A percentile compares a stretch with the other conserved stretches of the same genome.
Evolutionary conservation across 2,888 invertebrate species (phyloP).

Genomic region (Abscondita cerata): DNA sequence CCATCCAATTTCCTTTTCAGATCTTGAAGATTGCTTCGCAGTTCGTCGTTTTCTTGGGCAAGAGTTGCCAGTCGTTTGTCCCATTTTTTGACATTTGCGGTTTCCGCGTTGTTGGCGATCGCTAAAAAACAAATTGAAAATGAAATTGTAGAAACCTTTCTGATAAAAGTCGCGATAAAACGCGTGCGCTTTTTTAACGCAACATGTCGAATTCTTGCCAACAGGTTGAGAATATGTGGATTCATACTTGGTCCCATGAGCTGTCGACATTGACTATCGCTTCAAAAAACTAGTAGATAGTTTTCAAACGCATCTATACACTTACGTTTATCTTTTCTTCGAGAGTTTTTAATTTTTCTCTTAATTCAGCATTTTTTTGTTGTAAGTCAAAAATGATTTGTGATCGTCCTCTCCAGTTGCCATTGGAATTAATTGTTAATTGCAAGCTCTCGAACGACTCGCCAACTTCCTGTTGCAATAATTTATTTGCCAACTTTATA

Average conservation of each 20-base stretch:
- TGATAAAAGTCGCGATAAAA: too few species aligned
- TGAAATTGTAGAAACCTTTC: too few species aligned
- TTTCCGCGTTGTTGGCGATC: too few species aligned
- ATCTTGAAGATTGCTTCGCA: constrained; percentile 66
- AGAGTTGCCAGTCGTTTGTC: constrained; percentile 61
- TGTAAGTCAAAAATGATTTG: constrained; percentile 76
- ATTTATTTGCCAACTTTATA: constrained; percentile 74
- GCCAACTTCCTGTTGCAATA: constrained; percentile 78
- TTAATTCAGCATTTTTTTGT: constrained; percentile 71
- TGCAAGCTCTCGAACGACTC: constrained; percentile 72
- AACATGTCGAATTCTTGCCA: too few species aligned
- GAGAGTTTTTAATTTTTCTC: constrained; percentile 63
- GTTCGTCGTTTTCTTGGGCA: constrained; percentile 64
- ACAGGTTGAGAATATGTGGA: too few species aligned
- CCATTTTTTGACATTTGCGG: constrained; percentile 27
- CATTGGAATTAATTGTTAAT: constrained; percentile 63
- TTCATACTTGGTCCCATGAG: too few species aligned
- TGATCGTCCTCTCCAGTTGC: constrained; percentile 79
- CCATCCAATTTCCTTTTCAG: constrained; percentile 71
- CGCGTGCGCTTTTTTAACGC: too few species aligned
- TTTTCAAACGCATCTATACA: too few species aligned
- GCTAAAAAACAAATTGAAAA: too few species aligned
- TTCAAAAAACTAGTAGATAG: too few species aligned
- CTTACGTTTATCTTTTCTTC: constrained; percentile 37
- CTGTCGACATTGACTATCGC: too few species aligned